Evolutionary conservation across 2,113 vertebrate genomes (phyloP).

Genomic region (Prionailurus viverrinus): DNA sequence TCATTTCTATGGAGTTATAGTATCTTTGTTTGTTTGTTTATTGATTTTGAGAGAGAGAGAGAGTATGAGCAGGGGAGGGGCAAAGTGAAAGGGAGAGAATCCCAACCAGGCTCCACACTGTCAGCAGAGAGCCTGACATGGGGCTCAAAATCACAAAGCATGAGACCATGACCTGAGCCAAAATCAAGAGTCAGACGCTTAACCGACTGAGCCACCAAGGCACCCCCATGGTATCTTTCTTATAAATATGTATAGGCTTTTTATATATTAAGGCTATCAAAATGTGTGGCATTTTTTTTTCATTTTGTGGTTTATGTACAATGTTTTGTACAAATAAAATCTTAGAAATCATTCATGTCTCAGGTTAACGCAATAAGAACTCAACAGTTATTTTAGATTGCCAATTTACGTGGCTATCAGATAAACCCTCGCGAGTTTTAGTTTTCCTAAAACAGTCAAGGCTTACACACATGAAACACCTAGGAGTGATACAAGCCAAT

Average conservation of each 20-base stretch:
- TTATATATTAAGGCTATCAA: neutral
- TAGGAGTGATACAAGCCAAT: neutral
- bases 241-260: neutral
- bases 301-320: neutral
- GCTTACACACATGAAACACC: neutral
- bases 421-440: neutral
- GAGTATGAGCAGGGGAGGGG: too few species aligned
- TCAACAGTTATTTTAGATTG: neutral
- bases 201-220: too few species aligned
- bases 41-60: too few species aligned
- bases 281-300: neutral
- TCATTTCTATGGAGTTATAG: neutral
- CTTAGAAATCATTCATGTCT: neutral
- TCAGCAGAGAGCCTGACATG: too few species aligned
- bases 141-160: too few species aligned
- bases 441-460: neutral
- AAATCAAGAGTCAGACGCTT: too few species aligned
- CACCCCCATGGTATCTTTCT: neutral
- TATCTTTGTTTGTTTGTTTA: neutral
- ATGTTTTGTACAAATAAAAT: neutral
- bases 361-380: neutral
- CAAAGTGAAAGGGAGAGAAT: too few species aligned
- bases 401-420: neutral
- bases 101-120: too few species aligned
- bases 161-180: too few species aligned